Evolutionary conservation across 2,113 vertebrate species (phyloP), one percentile per base, ranked within the genome.

Genomic region (Dicentrarchus labrax): DNA sequence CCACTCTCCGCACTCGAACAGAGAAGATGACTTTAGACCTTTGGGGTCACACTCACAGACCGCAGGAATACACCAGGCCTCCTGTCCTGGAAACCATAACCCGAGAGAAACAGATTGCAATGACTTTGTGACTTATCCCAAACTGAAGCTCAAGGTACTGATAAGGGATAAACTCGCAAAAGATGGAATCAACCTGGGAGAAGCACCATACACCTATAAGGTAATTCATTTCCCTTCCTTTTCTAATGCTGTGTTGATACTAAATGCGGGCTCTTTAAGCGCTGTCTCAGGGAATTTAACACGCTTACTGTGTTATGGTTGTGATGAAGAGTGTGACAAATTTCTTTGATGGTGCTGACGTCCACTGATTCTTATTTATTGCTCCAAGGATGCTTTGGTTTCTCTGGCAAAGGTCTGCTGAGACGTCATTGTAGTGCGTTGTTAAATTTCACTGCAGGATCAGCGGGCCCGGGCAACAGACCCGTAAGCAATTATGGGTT

Each of bases 101-200:
- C 89, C 56, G 48, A 83, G 93, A 15, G 56, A 90, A 41, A 94
- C 89, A 4, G 83, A 91, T 15, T 94, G 87, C 53, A 94, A 92
- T 64, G 96, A 97, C 82, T 94, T 95, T 90, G 90, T 96, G 71
- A 95, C 91, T 12, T 99, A 97, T 86, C 98, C 98, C 24, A 96
- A 96, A 80, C 93, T 99, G 83, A 98, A 97, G 86, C 95, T 99
- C 82, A 99, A 99, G 93, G 97, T 99, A 73, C 96, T 99, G 96
- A 97, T 99, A 50, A 91, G 97, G 91, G 97, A 99, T 90, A 99
- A 99, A 92, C 97, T 99, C 0, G 90, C 97, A 48, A 97, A 97
- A 60, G 98, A 99, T 84, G 97, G 97, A 19, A 96, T 99, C 90
- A 95, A 98, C 93, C 96, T 98, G 64, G 96, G 97, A 78, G 96